phyloP scores from a whole-genome alignment of 2,797 vertebrate genomes.

The Darevskia mixta region DNA sequence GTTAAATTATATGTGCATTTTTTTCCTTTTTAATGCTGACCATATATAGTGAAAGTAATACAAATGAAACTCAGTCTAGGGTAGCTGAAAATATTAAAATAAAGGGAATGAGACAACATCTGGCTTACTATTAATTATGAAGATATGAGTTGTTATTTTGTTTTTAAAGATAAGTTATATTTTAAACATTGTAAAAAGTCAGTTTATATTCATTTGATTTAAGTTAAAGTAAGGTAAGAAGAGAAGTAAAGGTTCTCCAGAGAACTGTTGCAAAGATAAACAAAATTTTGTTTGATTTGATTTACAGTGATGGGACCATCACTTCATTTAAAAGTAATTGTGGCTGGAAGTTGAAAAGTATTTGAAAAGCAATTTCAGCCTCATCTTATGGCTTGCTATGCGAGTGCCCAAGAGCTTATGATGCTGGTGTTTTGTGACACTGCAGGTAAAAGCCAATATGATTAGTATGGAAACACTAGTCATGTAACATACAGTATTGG shows the following conservation, averaged over 20 bases:
- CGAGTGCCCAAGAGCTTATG: not conserved
- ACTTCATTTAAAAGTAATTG: not conserved
- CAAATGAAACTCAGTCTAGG: not conserved
- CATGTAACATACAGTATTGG: not conserved
- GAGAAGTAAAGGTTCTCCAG: not conserved
- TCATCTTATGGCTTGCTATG: not conserved
- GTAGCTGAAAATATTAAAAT: not conserved
- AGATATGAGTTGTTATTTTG: not conserved
- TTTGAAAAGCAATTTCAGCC: slow-evolving; percentile 3
- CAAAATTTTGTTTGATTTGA: not conserved
- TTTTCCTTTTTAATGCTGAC: not conserved
- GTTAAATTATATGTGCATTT: not conserved
- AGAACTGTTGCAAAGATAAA: not conserved
- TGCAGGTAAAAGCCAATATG: not conserved
- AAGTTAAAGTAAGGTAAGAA: not conserved
- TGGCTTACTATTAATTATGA: not conserved
- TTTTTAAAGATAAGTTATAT: not conserved
- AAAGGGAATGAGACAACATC: not conserved
- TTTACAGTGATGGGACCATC: not conserved
- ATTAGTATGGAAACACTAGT: not conserved
- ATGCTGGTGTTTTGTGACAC: not conserved
- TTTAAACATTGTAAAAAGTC: not conserved
- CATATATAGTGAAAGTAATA: not conserved
- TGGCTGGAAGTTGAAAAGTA: not conserved
- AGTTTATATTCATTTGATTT: not conserved